These are phyloP conservation scores for Alentia gelatinosa DNA, from an alignment of 2,888 invertebrate genomes.

Conservation along the genomic window DNA sequence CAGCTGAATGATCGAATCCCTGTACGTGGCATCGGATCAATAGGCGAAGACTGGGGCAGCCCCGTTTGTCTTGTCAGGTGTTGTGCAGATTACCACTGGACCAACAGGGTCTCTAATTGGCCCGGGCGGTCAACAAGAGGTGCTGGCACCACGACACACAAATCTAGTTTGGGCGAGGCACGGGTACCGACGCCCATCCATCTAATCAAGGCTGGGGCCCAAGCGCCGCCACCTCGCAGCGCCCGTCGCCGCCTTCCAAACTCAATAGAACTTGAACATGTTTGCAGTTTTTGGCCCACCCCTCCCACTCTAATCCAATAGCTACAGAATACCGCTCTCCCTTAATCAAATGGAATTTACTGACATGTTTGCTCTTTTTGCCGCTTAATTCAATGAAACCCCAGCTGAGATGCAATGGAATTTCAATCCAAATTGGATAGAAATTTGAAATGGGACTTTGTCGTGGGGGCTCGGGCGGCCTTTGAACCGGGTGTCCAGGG, in stretches of 20 bases:
- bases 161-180: slow-evolving; percentile 36
- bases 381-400: slow-evolving; percentile 47
- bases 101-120: slow-evolving; percentile 49
- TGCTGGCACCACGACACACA: slow-evolving; percentile 13
- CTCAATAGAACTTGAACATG: slow-evolving; percentile 46
- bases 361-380: slow-evolving; percentile 51
- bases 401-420: slow-evolving; percentile 41
- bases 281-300: slow-evolving; percentile 36
- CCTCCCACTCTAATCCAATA: slow-evolving; percentile 48
- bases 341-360: slow-evolving; percentile 53
- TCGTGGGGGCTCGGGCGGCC: neutral
- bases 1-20: too few relatives aligned
- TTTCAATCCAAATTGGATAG: slow-evolving; percentile 51
- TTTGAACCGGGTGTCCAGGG: slow-evolving; percentile 34
- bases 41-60: neutral
- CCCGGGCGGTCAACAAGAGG: neutral
- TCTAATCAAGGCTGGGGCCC: slow-evolving; percentile 34
- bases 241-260: neutral
- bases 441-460: slow-evolving; percentile 48
- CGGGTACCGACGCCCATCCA: neutral
- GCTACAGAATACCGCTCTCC: slow-evolving; percentile 11
- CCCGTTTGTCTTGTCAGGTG: slow-evolving; percentile 34
- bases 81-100: slow-evolving; percentile 33
- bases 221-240: neutral
- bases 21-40: neutral